A percentile compares a stretch with the other conserved stretches of the same genome.
Conservation (phyloP, 2,113 vertebrate species). For the Clarias batrachus region DNA sequence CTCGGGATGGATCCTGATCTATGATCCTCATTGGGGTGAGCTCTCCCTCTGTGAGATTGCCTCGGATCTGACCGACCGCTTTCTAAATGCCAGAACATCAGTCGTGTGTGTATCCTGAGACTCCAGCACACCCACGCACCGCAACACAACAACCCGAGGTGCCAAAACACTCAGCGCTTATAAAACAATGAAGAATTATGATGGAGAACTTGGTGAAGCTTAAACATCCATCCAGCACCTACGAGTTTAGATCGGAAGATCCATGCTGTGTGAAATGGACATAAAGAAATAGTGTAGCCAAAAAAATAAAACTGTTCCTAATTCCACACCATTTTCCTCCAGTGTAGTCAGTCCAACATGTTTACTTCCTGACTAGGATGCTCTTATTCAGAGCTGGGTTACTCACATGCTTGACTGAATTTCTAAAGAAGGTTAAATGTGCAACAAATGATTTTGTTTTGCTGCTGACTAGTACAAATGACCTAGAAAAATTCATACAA, state of each 20-base stretch:
- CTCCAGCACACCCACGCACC: neutral
- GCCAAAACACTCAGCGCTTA: neutral
- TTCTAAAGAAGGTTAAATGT: neutral
- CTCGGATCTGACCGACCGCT: neutral
- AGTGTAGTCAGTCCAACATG: neutral
- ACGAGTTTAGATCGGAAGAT: neutral
- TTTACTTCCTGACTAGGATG: neutral
- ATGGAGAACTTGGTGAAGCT: neutral
- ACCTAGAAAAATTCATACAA: neutral
- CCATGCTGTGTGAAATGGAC: neutral
- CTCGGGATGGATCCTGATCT: neutral
- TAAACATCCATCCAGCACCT: neutral
- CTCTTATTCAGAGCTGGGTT: neutral
- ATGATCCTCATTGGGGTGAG: neutral
- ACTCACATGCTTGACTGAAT: neutral
- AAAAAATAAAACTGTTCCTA: neutral
- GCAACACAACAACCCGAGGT: neutral
- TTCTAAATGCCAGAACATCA: constrained; percentile 22
- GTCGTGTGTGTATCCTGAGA: neutral
- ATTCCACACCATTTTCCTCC: neutral
- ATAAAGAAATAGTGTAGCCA: neutral
- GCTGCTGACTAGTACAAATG: neutral
- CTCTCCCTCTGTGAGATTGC: neutral
- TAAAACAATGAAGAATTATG: neutral
- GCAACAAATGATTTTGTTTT: neutral